These are phyloP conservation scores for Drosophila pruinosa DNA, from an alignment of 1,140 invertebrate genomes.

Conservation along the genomic window DNA sequence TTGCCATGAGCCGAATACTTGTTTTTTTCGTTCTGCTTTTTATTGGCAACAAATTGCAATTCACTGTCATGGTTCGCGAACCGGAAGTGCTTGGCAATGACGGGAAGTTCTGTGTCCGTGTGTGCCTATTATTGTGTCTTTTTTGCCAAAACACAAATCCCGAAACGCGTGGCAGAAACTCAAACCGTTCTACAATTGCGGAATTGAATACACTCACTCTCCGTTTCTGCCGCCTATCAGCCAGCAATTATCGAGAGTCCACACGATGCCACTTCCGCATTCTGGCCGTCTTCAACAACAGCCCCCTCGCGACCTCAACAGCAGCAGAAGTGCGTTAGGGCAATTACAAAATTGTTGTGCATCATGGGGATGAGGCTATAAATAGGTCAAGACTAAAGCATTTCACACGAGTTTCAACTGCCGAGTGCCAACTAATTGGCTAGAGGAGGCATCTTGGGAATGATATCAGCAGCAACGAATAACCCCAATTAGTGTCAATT, in stretches of 20 bases:
- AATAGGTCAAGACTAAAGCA: conserved; percentile 62
- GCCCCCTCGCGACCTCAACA: not conserved
- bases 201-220: conserved; percentile 37
- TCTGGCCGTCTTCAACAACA: not conserved
- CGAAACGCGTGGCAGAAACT: conserved; percentile 25
- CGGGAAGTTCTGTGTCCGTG: conserved; percentile 33
- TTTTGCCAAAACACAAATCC: conserved; percentile 37
- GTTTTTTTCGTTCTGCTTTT: conserved; percentile 1
- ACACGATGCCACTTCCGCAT: conserved; percentile 46
- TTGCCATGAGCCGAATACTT: not conserved
- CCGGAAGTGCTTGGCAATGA: conserved; percentile 45
- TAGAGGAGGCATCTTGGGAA: conserved; percentile 19
- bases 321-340: not conserved
- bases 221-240: conserved; percentile 17
- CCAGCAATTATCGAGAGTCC: conserved; percentile 28
- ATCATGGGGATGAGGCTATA: conserved; percentile 28
- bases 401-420: conserved; percentile 3
- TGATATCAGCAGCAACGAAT: not conserved
- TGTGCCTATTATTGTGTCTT: not conserved
- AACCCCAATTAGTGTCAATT: conserved; percentile 20
- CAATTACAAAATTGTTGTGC: conserved; percentile 26
- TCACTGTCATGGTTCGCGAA: conserved; percentile 26
- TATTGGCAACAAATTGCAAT: conserved; percentile 38
- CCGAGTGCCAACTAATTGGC: conserved; percentile 27
- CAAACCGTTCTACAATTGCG: conserved; percentile 33